phyloP scores from a whole-genome alignment of 2,113 vertebrate genomes.

The Furnarius figulus region DNA sequence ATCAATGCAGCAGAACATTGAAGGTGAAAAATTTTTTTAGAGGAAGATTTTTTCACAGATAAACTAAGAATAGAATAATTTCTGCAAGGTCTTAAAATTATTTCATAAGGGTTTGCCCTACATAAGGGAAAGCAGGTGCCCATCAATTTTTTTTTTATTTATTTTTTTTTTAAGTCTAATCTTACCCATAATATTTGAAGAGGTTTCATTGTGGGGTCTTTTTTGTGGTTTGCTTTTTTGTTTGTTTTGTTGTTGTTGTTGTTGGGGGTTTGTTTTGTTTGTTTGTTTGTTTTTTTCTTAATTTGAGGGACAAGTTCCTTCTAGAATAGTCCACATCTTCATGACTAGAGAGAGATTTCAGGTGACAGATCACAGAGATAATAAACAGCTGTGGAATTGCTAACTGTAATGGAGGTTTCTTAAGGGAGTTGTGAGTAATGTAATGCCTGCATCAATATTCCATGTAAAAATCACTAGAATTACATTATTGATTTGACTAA shows the following conservation, averaged over 20 bases:
- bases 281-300: background rate
- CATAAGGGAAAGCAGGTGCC: background rate
- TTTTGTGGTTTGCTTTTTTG: too few species aligned
- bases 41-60: background rate
- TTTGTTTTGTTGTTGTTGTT: too few species aligned
- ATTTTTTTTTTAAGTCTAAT: background rate
- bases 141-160: too few species aligned
- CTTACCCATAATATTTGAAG: background rate
- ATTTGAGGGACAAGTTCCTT: background rate
- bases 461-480: slow-evolving; percentile 16
- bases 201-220: background rate
- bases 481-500: slow-evolving; percentile 28
- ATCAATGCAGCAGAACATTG: background rate
- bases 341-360: background rate
- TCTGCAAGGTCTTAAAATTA: background rate
- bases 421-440: background rate
- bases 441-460: background rate
- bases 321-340: background rate
- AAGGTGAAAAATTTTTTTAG: background rate
- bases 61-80: background rate
- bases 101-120: background rate
- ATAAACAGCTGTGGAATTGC: background rate
- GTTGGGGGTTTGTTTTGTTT: too few species aligned
- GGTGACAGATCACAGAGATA: background rate
- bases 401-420: background rate